Conservation (phyloP, 2,888 invertebrate genomes). For the Aspidiotus destructor region DNA sequence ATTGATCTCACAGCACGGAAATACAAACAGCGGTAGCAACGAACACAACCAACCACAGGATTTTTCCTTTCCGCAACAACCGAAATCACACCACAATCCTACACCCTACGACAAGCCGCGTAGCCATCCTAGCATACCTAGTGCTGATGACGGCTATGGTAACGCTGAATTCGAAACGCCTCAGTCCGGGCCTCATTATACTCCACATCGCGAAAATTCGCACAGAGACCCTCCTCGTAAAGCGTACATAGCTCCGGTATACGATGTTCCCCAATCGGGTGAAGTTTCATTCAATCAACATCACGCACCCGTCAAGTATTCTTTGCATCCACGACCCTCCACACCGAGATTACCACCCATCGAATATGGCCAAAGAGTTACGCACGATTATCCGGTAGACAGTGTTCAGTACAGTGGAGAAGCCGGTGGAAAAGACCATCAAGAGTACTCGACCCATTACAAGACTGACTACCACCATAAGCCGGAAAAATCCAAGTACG, state of each 20-base stretch:
- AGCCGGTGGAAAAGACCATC: constrained; percentile 51
- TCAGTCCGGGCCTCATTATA: constrained; percentile 1
- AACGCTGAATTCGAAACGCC: constrained; percentile 16
- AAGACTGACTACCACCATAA: constrained; percentile 42
- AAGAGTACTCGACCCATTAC: constrained; percentile 53
- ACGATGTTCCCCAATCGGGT: constrained; percentile 22
- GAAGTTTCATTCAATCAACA: constrained; percentile 22
- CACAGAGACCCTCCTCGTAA: constrained; percentile 13
- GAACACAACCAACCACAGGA: no score
- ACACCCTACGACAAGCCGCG: not conserved
- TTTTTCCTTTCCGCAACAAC: not conserved
- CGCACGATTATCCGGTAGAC: not conserved
- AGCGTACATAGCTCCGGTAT: constrained; percentile 29
- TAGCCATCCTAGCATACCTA: constrained; percentile 11
- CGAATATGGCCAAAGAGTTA: constrained; percentile 32
- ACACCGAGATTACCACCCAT: not conserved
- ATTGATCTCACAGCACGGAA: constrained; percentile 3
- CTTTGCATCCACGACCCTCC: constrained; percentile 11
- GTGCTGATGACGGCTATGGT: constrained; percentile 13
- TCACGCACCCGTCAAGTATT: constrained; percentile 31
- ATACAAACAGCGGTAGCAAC: no score
- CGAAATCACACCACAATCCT: constrained; percentile 14
- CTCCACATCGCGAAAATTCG: constrained; percentile 12
- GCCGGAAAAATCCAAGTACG: constrained; percentile 31
- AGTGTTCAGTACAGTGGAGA: constrained; percentile 54